Base-by-base conservation (phyloP, 2,113 vertebrate genomes). In the Microtus oregoni region DNA sequence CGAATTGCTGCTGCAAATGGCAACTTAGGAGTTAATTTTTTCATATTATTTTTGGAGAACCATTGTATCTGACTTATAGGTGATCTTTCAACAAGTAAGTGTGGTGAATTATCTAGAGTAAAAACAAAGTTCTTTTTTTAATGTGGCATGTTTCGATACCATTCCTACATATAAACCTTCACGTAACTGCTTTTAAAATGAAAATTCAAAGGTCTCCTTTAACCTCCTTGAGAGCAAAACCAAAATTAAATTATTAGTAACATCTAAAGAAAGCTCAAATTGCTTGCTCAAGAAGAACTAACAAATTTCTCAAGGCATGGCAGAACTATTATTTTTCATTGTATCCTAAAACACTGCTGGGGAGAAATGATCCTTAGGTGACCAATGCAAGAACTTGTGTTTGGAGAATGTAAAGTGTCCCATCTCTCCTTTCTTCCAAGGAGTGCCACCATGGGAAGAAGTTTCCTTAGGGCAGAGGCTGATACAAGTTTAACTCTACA, bases 231-330 rank as follows among this genome's bases (percentile, higher is more conserved):
- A 86, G 41, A 86, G 79, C 28, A 35, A 86, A 75, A 44, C 11
- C 28, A 93, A 30, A 58, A 78, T 55, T 12, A 92, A 96, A 93
- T 81, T 8, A 52, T 76, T 68, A 32, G 22, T 24, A 50, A 52
- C 22, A 79, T 94, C 5, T 95, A 78, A 92, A 55, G 55, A 78
- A 89, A 95, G 7, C 20, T 89, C 52, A 75, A 65, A 87, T 9
- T 87, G 2, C 76, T 92, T 86, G 20, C 7, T 55, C n/a, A 41
- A 47, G 22, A 58, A 30, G 63, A 44, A 30, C 24, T 85, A 28
- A 26, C 6, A 85, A 17, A 28, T 85, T 85, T 85, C 35, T 87
- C 55, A 89, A 94, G 87, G 79, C 5, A 89, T 6, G 76, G 20
- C 38, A 55, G 38, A 94, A 50, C 38, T 67, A 38, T 22, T 97